Percentiles rank a stretch among this genome's conserved stretches.
Evolutionary conservation across 2,797 vertebrate genomes (phyloP).

Genomic region (Micromesistius poutassou): DNA sequence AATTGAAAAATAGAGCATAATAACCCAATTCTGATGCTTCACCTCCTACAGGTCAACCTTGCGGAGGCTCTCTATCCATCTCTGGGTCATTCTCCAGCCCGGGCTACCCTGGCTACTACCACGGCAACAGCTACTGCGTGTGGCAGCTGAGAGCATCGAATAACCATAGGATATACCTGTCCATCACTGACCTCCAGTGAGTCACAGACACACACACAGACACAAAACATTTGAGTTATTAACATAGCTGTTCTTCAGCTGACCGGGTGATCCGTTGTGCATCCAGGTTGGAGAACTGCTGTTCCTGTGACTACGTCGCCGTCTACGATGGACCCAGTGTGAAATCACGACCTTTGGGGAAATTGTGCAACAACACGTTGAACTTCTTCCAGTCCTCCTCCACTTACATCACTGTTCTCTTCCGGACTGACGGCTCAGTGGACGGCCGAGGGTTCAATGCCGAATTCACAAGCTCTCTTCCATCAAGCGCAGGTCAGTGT

Average conservation of each 20-base stretch:
- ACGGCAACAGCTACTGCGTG: slow-evolving; percentile 67
- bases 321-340: slow-evolving; percentile 71
- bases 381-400: slow-evolving; percentile 74
- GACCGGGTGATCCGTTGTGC: not conserved
- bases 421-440: slow-evolving; percentile 66
- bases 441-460: slow-evolving; percentile 74
- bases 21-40: not conserved
- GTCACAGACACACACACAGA: slow-evolving; percentile 29
- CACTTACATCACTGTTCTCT: slow-evolving; percentile 74
- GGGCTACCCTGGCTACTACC: slow-evolving; percentile 69
- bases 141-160: slow-evolving; percentile 68
- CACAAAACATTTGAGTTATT: not conserved
- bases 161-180: slow-evolving; percentile 67
- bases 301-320: slow-evolving; percentile 73
- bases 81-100: slow-evolving; percentile 76
- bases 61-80: slow-evolving; percentile 67
- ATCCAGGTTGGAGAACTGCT: slow-evolving; percentile 74
- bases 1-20: not conserved
- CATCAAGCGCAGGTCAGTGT: slow-evolving; percentile 52
- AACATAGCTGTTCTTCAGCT: not conserved
- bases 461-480: slow-evolving; percentile 62
- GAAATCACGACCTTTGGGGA: slow-evolving; percentile 53
- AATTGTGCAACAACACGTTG: slow-evolving; percentile 56
- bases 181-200: slow-evolving; percentile 73
- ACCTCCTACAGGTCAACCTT: slow-evolving; percentile 29